Conservation (phyloP, 2,113 vertebrate genomes). For the Scytalopus superciliaris region DNA sequence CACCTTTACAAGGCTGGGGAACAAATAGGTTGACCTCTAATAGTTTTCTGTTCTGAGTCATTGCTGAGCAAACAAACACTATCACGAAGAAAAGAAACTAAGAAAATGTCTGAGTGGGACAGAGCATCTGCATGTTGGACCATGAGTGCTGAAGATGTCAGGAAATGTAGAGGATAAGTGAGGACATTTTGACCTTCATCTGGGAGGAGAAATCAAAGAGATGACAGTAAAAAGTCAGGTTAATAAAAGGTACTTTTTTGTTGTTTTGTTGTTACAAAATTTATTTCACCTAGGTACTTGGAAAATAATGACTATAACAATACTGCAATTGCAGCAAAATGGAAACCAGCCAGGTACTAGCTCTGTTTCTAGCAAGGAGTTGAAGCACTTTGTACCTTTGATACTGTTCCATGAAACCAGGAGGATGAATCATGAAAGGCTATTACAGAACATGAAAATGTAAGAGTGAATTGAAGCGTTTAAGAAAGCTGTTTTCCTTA, state of each 20-base stretch:
- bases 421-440: background rate
- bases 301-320: background rate
- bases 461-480: background rate
- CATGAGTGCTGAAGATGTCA: background rate
- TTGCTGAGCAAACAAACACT: background rate
- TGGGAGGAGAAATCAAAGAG: background rate
- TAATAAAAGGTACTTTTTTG: background rate
- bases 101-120: background rate
- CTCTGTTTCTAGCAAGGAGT: background rate
- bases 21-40: background rate
- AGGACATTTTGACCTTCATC: background rate
- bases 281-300: background rate
- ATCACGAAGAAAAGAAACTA: background rate
- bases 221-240: background rate
- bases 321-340: background rate
- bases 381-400: background rate
- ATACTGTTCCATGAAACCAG: background rate
- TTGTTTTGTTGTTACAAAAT: background rate
- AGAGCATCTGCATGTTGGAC: background rate
- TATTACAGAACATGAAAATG: background rate
- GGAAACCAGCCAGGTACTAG: background rate
- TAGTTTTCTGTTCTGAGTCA: conserved; percentile 6
- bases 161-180: background rate
- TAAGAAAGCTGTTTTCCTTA: background rate
- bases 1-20: background rate